Base-by-base conservation (phyloP, 1,140 invertebrate genomes). In the Marisa cornuarietis region DNA sequence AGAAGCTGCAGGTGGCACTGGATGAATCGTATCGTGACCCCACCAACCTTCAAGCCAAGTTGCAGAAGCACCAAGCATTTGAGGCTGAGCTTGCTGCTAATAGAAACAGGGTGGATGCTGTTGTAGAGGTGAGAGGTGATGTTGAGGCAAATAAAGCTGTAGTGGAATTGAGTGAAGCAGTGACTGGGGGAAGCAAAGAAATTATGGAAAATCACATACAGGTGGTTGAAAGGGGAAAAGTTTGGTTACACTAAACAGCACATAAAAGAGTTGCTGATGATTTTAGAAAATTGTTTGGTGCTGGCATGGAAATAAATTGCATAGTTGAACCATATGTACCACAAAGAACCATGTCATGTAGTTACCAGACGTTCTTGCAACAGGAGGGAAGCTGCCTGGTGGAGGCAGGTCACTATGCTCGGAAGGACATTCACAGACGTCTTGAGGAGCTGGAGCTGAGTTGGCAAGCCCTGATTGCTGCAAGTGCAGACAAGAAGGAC, bases 11-110 rank as follows among this genome's bases (percentile, higher is more conserved):
- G 90, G 98, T 99, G 86, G 98, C 98, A 4, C 96, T 96, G 16
- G 98, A 99, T 91, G 98, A 99, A 90, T 98, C 95, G 84, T 99
- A 99, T 88, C 92, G 99, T 87, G 93, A 92, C 82, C 90, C 89
- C 20, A 88, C 87, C 13, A 92, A 91, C 82, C 84, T 91, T 4
- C 89, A 91, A 79, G 98, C 98, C 0, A 99, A 99, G 92, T 95
- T 99, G 69, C 98, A 99, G 91, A 99, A 99, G 91, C 98, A 99
- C 90, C 96, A 97, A 88, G 99, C 99, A 88, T 99, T 99, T 90
- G 97, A 90, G 66, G 87, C 88, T 13, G 91, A 91, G 82, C 82
- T 92, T 9, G 84, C 85, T 3, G 89, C 91, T 75, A 90, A 91
- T 81, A 88, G 90, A 87, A 96, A 95, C 11, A 93, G 98, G 26